Evolutionary conservation across 2,888 invertebrate genomes (phyloP), one percentile per base, ranked within the genome.

Genomic region (Imbricaverruca yamaguchii): DNA sequence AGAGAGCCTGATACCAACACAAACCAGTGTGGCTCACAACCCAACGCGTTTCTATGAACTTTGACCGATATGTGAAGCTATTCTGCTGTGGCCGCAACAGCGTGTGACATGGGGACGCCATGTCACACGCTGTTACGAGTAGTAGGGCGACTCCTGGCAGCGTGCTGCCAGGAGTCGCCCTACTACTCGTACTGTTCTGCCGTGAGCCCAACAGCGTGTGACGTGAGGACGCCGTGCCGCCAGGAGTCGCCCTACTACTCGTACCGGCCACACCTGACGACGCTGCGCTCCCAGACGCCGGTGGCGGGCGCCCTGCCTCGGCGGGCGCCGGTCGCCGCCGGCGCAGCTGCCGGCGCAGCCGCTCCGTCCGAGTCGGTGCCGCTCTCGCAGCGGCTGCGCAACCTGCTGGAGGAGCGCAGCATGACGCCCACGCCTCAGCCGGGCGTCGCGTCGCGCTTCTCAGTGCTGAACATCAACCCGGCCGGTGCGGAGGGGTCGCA

Each of bases 311-410:
- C 39, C 55, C 18, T 15, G n/a, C 67, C 61, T 3, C 57, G 80
- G 39, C 80, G 69, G 57, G 63, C 61, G 81, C 21, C 77, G 77
- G 77, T 56, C 55, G 63, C 79, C 39, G 53, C 69, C 9, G 74
- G 12, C 53, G 53, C 82, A 86, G 63, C 79, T 7, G 53, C 69
- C 9, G 74, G 12, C 53, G 53, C 82, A 86, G 67, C 86, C 11
- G 85, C 87, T 65, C 85, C 87, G 25, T 85, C 87, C 18, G 83
- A 87, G 80, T 85, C 85, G 12, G 84, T 85, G 79, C 87, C 87
- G 82, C 92, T 93, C 81, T 92, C 94, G 84, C 90, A 94, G 67
- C 90, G 94, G 83, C 94, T 95, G 88, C 89, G 94, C 80, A 94
- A 94, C 86, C 88, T 95, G 57, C 88, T 95, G 82, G 95, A 95